These are phyloP conservation scores for Apostichopus leukothele DNA, from an alignment of 53 echinoderm and acorn worm species.

Conservation along the genomic window DNA sequence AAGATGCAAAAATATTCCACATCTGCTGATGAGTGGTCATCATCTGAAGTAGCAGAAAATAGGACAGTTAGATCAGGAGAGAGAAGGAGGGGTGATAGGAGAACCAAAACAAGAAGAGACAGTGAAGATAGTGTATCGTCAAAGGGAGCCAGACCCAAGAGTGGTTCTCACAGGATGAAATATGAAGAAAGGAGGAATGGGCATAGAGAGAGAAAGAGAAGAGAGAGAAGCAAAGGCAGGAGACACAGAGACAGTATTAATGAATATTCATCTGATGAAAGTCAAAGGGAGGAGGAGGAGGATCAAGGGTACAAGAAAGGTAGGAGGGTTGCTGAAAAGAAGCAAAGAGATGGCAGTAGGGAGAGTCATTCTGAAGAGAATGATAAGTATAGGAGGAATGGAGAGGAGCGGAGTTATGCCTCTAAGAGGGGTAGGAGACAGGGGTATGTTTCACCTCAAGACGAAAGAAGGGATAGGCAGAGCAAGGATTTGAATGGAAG, in stretches of 20 bases:
- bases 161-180: not conserved
- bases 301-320: not conserved
- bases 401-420: not conserved
- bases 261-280: conserved; percentile 15
- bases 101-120: not conserved
- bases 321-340: not conserved
- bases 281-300: conserved; percentile 12
- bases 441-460: not conserved
- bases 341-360: conserved; percentile 21
- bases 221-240: not conserved
- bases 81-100: conserved; percentile 30
- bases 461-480: not conserved
- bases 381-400: not conserved
- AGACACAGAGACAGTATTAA: not conserved
- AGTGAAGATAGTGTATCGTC: too few species aligned
- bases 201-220: too few species aligned
- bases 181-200: not conserved
- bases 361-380: not conserved
- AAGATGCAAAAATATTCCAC: conserved; percentile 7
- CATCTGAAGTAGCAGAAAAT: not conserved
- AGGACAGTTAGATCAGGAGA: not conserved
- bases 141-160: conserved; percentile 10
- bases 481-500: not conserved
- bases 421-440: not conserved
- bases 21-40: conserved; percentile 1